Evolutionary conservation across 2,797 vertebrate species (phyloP).

Genomic region (Rhinogobio ventralis): DNA sequence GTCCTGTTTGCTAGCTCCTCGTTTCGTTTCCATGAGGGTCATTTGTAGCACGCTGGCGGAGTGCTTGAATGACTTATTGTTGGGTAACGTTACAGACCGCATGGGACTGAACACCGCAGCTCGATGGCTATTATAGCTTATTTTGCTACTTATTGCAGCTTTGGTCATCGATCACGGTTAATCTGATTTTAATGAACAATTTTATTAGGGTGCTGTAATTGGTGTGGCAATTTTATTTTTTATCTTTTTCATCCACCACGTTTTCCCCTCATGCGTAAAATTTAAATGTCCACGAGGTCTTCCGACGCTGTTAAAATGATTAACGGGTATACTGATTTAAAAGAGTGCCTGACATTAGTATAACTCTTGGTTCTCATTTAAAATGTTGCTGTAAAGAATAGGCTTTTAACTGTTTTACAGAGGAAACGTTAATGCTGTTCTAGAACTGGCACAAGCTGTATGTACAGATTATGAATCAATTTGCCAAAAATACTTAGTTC

Average conservation of each 20-base stretch:
- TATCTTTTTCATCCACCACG: background rate
- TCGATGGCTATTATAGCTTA: background rate
- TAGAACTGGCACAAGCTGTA: background rate
- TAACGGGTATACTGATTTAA: background rate
- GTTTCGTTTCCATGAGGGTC: background rate
- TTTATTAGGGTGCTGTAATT: background rate
- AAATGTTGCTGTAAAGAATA: too few species aligned
- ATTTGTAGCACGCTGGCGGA: background rate
- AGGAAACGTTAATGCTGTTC: too few species aligned
- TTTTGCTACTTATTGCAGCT: background rate
- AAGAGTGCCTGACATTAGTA: rapidly evolving
- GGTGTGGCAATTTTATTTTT: too few species aligned
- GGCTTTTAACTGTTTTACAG: background rate
- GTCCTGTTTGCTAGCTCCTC: background rate
- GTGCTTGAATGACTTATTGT: conserved; percentile 15
- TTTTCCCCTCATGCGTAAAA: background rate
- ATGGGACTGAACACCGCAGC: conserved; percentile 30
- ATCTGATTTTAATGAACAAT: background rate
- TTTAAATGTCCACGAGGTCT: too few species aligned
- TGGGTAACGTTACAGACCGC: conserved; percentile 38
- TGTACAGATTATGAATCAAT: too few species aligned
- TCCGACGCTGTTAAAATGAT: too few species aligned
- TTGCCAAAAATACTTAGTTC: too few species aligned
- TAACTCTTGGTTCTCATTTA: background rate
- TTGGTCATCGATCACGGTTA: background rate